Evolutionary conservation across 2,888 invertebrate species (phyloP), one percentile per base, ranked within the genome.

Genomic region (Trichopoda pennipes): DNA sequence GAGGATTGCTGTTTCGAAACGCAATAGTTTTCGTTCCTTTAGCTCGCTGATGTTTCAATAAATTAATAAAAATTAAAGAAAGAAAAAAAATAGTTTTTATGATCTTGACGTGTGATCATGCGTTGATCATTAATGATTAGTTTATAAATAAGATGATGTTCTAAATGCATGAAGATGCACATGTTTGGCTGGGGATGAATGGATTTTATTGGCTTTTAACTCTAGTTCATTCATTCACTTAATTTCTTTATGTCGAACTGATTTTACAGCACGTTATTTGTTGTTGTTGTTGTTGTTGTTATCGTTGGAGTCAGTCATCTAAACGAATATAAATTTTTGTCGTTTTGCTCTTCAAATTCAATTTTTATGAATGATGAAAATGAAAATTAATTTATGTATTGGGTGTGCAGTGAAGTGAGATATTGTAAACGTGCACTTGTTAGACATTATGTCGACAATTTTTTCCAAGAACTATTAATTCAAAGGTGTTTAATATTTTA

Each of bases 361-460:
- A 44, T 64, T 61, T 63, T 70, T 63, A 80, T 55, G 68, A 73
- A 63, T 69, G n/a, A 70, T 73, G 60, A 14, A 63, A 81, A 60
- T 78, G 32, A 4, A 70, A 60, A 58, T 73, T 75, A n/a, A 42
- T 73, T 53, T 73, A n/a, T 28, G 64, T 12, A n/a, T 42, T 44
- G 55, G 14, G 17, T 60, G 44, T 35, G 61, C 38, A 28, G 42
- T 63, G 44, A 35, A 69, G 35, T 70, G 35, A 19, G 47, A 23
- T 44, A 19, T 61, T 55, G 49, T 68, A 66, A 70, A 72, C 49
- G 73, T 38, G 35, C 38, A 79, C 75, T 77, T 70, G 72, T 79
- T 76, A 89, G 89, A 89, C 89, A 87, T 86, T 84, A 85, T 87
- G 89, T 89, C 89, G 89, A 89, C 89, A 89, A 84, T 87, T 86